Base-by-base conservation (phyloP, 2,888 invertebrate genomes). In the Celastrina argiolus region DNA sequence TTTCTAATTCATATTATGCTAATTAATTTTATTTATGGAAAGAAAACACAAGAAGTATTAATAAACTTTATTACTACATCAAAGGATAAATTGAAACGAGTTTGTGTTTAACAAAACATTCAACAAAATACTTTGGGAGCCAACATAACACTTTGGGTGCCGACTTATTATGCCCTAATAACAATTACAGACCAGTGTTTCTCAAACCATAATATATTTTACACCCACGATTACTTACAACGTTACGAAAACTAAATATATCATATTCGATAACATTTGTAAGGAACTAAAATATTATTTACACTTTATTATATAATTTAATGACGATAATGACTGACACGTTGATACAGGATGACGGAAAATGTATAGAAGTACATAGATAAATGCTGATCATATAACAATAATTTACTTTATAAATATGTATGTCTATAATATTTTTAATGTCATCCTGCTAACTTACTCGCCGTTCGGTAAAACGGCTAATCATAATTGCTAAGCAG, bases 41-140 rank as follows among this genome's bases (percentile, higher is more conserved):
- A 66, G 31, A 6, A 59, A 42, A 39, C 22, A 58, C 28, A 22
- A 18, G 42, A 87, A 86, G 22, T 86, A 89, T 86, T 84, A 88
- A 90, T 91, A 89, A 87, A 89, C 86, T 90, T 90, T 90, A 90
- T 89, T 91, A 83, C 87, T 90, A 88, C 82, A 83, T 87, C 88
- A 87, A 87, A 89, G 87, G 86, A 84, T 71, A 85, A 87, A 88
- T 85, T 80, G 78, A 83, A 87, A 81, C 81, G 79, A 81, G 82
- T 79, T 84, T 80, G 74, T 80, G 78, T 78, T 77, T 84, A 88
- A 88, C 88, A 88, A 84, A 89, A 88, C 87, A 87, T 85, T 88
- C 83, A 90, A 89, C 88, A 88, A 88, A 84, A 86, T 84, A 88
- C 89, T 89, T 89, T 89, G 89, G 61, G 88, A 87, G 87, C 82